Evolutionary conservation across 2,113 vertebrate species (phyloP).

Genomic region (Antidorcas marsupialis): DNA sequence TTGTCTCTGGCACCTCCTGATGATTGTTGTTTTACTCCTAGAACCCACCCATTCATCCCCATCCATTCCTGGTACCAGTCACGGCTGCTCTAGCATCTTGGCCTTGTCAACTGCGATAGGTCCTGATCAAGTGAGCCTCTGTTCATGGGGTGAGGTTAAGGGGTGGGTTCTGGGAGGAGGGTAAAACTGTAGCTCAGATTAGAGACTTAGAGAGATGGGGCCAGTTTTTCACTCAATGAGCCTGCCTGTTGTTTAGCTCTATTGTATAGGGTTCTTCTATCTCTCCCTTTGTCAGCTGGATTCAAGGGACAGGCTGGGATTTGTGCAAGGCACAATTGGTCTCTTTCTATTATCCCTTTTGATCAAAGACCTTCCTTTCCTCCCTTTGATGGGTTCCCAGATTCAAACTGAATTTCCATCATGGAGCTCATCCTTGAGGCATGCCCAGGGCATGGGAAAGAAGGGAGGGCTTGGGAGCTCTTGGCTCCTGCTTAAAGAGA

Average conservation of each 20-base stretch:
- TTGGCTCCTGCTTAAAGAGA: constrained; percentile 46
- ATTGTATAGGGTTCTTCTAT: constrained; percentile 67
- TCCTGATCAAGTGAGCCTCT: constrained; percentile 64
- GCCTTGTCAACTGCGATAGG: constrained; percentile 29
- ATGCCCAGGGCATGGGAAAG: constrained; percentile 45
- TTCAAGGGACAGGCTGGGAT: constrained; percentile 66
- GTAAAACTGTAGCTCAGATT: constrained; percentile 32
- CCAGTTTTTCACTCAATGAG: constrained; percentile 67
- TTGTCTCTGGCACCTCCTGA: constrained; percentile 55
- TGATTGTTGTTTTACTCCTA: constrained; percentile 61
- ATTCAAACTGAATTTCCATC: constrained; percentile 59
- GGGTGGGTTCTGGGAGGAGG: constrained; percentile 58
- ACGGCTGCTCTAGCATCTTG: constrained; percentile 58
- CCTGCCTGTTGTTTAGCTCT: constrained; percentile 67
- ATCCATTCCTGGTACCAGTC: constrained; percentile 68
- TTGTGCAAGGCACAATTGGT: constrained; percentile 69
- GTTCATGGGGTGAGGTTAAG: constrained; percentile 50
- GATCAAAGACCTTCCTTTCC: constrained; percentile 68
- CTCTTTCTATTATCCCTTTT: constrained; percentile 65
- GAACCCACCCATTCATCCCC: constrained; percentile 37
- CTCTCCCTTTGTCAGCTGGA: constrained; percentile 67
- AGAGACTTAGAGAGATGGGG: constrained; percentile 55
- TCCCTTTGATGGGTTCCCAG: constrained; percentile 49
- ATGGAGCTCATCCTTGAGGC: constrained; percentile 37
- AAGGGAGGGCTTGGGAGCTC: constrained; percentile 14